Percentiles rank a stretch among this genome's conserved stretches.
These are phyloP conservation scores for Brachirus orientalis DNA, from an alignment of 2,113 vertebrate species.

Conservation along the genomic window DNA sequence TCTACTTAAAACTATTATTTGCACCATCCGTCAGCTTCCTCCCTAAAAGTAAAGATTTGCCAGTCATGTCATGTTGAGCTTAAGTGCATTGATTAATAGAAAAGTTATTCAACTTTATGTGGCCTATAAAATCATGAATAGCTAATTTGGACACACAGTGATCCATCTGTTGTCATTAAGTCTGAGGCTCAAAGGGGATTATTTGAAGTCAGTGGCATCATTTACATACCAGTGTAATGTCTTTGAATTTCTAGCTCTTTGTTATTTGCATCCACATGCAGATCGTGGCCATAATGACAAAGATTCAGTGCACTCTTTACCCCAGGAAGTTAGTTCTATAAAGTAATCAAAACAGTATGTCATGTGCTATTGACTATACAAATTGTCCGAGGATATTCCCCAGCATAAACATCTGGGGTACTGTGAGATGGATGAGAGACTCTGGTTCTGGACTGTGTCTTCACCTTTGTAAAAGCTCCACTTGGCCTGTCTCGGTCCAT, in stretches of 20 bases:
- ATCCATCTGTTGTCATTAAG: constrained; percentile 20
- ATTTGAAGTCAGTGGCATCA: neutral
- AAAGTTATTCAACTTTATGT: neutral
- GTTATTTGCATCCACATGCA: neutral
- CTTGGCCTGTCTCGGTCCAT: constrained; percentile 56
- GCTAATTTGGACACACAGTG: constrained; percentile 10
- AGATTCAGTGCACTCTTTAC: constrained; percentile 45
- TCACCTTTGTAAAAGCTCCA: constrained; percentile 39
- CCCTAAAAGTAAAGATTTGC: neutral
- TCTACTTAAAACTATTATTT: neutral
- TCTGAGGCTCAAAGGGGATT: constrained; percentile 4
- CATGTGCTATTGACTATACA: constrained; percentile 45
- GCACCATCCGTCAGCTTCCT: constrained; percentile 8
- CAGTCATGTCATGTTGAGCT: constrained; percentile 17
- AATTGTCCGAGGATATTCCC: constrained; percentile 62
- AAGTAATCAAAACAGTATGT: constrained; percentile 47
- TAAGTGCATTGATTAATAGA: constrained; percentile 11
- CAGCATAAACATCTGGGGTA: constrained; percentile 58
- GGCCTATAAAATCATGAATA: constrained; percentile 17
- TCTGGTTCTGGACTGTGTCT: constrained; percentile 69
- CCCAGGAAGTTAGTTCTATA: constrained; percentile 65
- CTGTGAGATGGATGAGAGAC: constrained; percentile 37
- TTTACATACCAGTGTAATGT: constrained; percentile 9
- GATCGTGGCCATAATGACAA: constrained; percentile 23
- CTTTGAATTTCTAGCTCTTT: no score